Evolutionary conservation across 2,888 invertebrate genomes (phyloP), one percentile per base, ranked within the genome.

Genomic region (Chrysolina oricalcia): DNA sequence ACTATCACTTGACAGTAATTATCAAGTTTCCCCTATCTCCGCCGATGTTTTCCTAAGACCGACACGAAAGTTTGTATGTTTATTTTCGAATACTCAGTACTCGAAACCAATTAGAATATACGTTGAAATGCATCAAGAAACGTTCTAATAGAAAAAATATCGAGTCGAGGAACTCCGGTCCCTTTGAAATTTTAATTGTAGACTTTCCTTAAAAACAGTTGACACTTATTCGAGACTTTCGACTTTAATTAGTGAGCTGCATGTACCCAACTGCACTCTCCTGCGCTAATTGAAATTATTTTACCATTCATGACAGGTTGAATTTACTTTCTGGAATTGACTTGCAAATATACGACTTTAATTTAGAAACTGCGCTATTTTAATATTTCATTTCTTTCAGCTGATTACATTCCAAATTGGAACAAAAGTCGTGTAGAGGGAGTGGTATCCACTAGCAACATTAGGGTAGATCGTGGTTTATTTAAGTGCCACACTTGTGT

Each of bases 241-340:
- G 79, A 79, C 77, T 82, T 84, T 82, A 83, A 84, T 84, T 83
- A 84, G 82, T 78, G 81, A 80, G 79, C 77, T 82, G 81, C 80
- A 81, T 81, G 81, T 78, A 80, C 77, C 79, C 73, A 78, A 79
- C 75, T 83, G 82, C 81, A 82, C 78, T 81, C 75, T 76, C 77
- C 72, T 76, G 81, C 81, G 78, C 81, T 83, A 84, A 83, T 82
- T 84, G 82, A 81, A 82, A 83, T 83, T 83, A 83, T 83, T 82
- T 78, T 78, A 68, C 74, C 78, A 76, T 76, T 77, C 78, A 77
- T 78, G 80, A 80, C 82, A 81, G 80, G 78, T 78, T 72, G 71
- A 80, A 80, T 78, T 81, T 80, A 79, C 79, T 80, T 77, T 77
- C 72, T 76, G 65, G 73, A 81, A 81, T 81, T 80, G 82, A 82